Evolutionary conservation across 2,888 invertebrate genomes (phyloP).

Genomic region (Leucophenga montana): DNA sequence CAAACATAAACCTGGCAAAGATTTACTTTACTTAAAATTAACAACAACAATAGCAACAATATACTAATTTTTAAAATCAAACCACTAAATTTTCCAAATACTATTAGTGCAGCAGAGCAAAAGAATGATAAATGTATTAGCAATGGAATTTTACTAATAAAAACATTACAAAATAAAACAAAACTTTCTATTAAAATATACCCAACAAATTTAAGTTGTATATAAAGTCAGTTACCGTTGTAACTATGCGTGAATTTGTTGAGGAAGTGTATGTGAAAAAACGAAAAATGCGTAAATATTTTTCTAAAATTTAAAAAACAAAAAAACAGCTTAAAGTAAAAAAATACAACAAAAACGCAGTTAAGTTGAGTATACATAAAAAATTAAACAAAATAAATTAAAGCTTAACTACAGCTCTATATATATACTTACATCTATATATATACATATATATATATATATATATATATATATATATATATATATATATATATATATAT

Average conservation of each 20-base stretch:
- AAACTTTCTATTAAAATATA: no score
- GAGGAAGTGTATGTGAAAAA: background rate
- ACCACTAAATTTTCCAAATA: slow-evolving; percentile 47
- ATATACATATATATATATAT: slow-evolving; percentile 28
- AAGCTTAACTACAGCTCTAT: slow-evolving; percentile 19
- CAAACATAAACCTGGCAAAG: slow-evolving; percentile 17
- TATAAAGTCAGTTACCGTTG: slow-evolving; percentile 29
- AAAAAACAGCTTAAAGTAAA: background rate
- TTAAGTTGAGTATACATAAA: no score
- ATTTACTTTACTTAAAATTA: slow-evolving; percentile 46
- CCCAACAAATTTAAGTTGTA: slow-evolving; percentile 31
- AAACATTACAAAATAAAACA: background rate
- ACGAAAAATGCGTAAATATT: background rate
- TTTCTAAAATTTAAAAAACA: background rate
- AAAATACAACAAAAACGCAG: background rate
- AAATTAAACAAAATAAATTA: background rate
- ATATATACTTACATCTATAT: background rate
- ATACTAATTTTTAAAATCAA: slow-evolving; percentile 6
- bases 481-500: no score
- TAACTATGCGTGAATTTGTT: background rate
- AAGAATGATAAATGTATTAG: slow-evolving; percentile 29
- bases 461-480: no score
- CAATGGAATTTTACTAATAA: background rate
- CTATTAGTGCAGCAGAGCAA: slow-evolving; percentile 32
- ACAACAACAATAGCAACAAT: background rate